Conservation (phyloP, 2,113 vertebrate genomes). For the Pedionomus torquatus region DNA sequence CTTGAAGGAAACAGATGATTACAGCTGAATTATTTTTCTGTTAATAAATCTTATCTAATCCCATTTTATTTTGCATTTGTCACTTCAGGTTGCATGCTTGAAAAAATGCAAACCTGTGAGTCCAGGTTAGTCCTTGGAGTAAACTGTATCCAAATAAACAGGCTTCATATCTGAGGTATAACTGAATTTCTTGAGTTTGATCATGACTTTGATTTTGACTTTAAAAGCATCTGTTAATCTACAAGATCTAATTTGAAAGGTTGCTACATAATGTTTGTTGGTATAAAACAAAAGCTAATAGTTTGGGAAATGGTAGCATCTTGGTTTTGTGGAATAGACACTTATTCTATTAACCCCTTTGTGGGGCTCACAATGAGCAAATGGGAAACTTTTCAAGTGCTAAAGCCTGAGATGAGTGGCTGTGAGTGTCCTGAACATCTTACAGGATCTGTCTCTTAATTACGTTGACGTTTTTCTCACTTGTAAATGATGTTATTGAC, state of each 20-base stretch:
- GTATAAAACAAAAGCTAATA: background rate
- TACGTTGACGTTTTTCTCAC: background rate
- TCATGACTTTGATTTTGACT: background rate
- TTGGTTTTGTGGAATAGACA: background rate
- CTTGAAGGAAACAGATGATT: background rate
- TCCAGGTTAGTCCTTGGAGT: background rate
- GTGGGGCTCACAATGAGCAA: background rate
- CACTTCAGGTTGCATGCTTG: background rate
- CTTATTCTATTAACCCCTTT: background rate
- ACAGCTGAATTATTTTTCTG: background rate
- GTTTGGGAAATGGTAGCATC: background rate
- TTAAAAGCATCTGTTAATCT: background rate
- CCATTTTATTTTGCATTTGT: background rate
- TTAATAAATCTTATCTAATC: background rate
- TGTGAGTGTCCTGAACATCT: background rate
- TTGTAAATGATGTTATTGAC: background rate
- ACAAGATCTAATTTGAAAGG: background rate
- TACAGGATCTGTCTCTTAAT: background rate
- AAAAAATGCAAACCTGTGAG: background rate
- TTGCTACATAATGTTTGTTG: background rate
- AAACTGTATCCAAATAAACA: background rate
- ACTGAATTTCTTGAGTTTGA: background rate
- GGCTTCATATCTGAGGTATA: background rate
- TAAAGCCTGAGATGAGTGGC: background rate
- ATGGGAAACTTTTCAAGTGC: background rate